A percentile compares a stretch with the other conserved stretches of the same genome.
phyloP scores from a whole-genome alignment of 2,113 vertebrate genomes.

The Leptocoma aspasia region DNA sequence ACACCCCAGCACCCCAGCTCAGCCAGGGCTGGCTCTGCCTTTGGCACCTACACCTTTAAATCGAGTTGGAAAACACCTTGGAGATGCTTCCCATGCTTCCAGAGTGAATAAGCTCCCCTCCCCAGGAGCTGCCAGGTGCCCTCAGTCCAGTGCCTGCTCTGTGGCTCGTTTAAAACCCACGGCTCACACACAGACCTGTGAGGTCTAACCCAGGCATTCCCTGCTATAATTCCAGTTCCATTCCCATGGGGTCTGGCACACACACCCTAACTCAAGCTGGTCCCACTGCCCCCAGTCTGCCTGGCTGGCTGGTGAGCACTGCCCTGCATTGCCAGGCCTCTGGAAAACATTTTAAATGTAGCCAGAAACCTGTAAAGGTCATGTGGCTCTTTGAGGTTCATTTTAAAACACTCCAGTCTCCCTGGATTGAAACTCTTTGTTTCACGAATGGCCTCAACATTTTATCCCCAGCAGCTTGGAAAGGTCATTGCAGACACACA shows the following conservation, averaged over 20 bases:
- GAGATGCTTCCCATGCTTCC: not conserved
- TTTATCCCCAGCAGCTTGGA: slow-evolving; percentile 38
- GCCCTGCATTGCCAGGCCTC: not conserved
- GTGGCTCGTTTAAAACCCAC: not conserved
- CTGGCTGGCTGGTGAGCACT: not conserved
- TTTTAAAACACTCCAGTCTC: slow-evolving; percentile 60
- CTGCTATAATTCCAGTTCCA: no score
- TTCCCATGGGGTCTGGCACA: not conserved
- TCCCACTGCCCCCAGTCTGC: not conserved
- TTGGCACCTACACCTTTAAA: not conserved
- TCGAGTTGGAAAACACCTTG: no score
- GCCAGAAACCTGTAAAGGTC: slow-evolving; percentile 63
- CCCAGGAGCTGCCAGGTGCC: not conserved
- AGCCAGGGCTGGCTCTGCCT: not conserved
- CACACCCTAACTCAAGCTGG: not conserved
- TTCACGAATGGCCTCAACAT: slow-evolving; percentile 23
- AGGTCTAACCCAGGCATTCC: not conserved
- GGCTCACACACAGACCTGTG: fast-evolving
- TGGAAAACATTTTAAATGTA: slow-evolving; percentile 53
- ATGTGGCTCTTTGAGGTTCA: slow-evolving; percentile 46
- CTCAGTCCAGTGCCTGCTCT: not conserved
- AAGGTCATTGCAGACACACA: slow-evolving; percentile 62
- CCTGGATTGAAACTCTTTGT: slow-evolving; percentile 46
- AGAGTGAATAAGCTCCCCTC: not conserved
- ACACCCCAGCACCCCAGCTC: not conserved